phyloP scores from a whole-genome alignment of 2,113 vertebrate species.

The Turnix velox region DNA sequence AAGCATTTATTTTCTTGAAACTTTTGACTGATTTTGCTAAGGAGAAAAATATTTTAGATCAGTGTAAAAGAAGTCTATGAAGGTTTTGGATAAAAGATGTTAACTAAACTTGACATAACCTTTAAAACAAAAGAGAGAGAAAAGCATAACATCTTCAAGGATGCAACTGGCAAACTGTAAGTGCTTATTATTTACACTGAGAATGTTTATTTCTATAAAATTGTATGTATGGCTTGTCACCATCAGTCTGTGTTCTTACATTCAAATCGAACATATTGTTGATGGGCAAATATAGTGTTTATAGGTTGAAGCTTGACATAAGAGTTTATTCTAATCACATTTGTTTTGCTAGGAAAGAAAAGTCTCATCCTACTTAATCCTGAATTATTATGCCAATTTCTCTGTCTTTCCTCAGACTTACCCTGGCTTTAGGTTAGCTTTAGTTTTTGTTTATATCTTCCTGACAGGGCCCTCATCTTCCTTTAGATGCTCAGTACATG shows the following conservation, averaged over 20 bases:
- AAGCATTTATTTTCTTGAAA: neutral
- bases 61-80: neutral
- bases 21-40: neutral
- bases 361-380: constrained; percentile 53
- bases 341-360: constrained; percentile 56
- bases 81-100: neutral
- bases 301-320: constrained; percentile 8
- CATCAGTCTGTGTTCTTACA: constrained; percentile 25
- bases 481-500: constrained; percentile 51
- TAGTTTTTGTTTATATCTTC: constrained; percentile 63
- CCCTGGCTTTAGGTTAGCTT: constrained; percentile 23
- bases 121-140: neutral
- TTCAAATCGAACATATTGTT: constrained; percentile 31
- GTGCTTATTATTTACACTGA: neutral
- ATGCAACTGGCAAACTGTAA: neutral
- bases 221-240: neutral
- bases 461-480: constrained; percentile 53
- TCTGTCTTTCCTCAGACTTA: constrained; percentile 61
- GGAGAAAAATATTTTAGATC: neutral
- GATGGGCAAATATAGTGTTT: constrained; percentile 1
- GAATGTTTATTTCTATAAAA: constrained; percentile 42
- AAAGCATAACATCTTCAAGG: neutral
- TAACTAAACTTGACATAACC: neutral
- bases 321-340: constrained; percentile 53
- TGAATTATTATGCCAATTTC: constrained; percentile 59